Conservation (phyloP, 2,113 vertebrate genomes). For the Rafetus swinhoei region DNA sequence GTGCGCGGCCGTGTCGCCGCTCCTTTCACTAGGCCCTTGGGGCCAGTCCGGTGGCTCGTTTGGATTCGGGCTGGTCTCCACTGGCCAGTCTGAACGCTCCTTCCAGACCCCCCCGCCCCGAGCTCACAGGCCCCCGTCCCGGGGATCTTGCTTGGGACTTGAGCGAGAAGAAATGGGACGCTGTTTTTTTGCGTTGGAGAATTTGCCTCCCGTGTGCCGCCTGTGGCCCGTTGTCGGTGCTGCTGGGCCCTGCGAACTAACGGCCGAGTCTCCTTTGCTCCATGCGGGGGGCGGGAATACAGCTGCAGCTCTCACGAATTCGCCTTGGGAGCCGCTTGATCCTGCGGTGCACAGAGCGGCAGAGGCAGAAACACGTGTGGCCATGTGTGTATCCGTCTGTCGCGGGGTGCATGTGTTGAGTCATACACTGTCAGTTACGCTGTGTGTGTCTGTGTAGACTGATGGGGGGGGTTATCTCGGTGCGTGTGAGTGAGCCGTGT, state of each 20-base stretch:
- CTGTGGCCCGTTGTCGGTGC: fast-evolving
- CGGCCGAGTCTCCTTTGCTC: background rate
- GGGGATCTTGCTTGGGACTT: no score
- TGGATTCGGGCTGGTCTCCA: background rate
- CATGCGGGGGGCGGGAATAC: no score
- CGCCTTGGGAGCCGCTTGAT: background rate
- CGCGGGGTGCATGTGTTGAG: no score
- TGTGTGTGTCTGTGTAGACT: background rate
- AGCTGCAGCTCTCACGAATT: background rate
- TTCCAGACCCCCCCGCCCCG: background rate
- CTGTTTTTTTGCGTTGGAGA: background rate
- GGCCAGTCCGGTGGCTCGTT: background rate
- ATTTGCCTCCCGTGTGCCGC: background rate
- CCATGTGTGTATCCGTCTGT: no score
- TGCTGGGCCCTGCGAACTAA: background rate
- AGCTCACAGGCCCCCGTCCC: no score
- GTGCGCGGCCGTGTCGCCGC: background rate
- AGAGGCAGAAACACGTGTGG: background rate
- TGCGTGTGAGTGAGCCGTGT: background rate
- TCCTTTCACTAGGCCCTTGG: background rate
- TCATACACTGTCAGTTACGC: no score
- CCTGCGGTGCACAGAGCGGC: background rate
- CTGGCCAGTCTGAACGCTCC: background rate
- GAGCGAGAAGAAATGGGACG: background rate
- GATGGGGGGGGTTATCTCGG: no score